phyloP scores from a whole-genome alignment of 1,140 invertebrate genomes.

The Centruroides sculpturatus region DNA sequence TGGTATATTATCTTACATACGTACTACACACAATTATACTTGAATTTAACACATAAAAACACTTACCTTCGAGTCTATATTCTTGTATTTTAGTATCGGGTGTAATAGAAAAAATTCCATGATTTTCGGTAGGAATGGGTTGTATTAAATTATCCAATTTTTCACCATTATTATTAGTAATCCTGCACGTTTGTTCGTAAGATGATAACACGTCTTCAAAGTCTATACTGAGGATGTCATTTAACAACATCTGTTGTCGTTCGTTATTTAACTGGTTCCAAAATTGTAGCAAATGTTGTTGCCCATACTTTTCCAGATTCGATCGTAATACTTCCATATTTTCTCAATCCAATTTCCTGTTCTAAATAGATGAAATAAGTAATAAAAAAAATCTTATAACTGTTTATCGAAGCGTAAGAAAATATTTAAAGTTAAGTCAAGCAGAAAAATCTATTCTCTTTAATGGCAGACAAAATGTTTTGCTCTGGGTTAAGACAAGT shows the following conservation, averaged over 20 bases:
- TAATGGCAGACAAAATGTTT: too few relatives aligned
- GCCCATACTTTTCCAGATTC: constrained; percentile 34
- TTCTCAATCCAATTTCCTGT: too few relatives aligned
- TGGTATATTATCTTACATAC: too few relatives aligned
- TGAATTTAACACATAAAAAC: too few relatives aligned
- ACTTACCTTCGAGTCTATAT: constrained; percentile 45
- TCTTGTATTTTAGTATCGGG: constrained; percentile 40
- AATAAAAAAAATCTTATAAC: too few relatives aligned
- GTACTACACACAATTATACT: too few relatives aligned
- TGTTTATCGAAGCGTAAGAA: too few relatives aligned
- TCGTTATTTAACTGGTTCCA: constrained; percentile 54
- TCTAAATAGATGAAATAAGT: too few relatives aligned
- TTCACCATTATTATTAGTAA: constrained; percentile 32
- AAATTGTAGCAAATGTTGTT: constrained; percentile 74
- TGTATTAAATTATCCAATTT: constrained; percentile 60
- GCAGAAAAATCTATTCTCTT: too few relatives aligned
- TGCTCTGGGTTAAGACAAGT: too few relatives aligned
- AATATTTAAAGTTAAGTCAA: too few relatives aligned
- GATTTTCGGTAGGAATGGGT: constrained; percentile 58
- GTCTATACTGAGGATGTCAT: constrained; percentile 15
- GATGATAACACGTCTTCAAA: constrained; percentile 6
- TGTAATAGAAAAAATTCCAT: constrained; percentile 47
- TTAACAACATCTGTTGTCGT: constrained; percentile 9
- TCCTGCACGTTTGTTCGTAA: constrained; percentile 2
- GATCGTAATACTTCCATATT: constrained; percentile 2